Base-by-base conservation (phyloP, 2,797 vertebrate species). In the Ambastaia sidthimunki region DNA sequence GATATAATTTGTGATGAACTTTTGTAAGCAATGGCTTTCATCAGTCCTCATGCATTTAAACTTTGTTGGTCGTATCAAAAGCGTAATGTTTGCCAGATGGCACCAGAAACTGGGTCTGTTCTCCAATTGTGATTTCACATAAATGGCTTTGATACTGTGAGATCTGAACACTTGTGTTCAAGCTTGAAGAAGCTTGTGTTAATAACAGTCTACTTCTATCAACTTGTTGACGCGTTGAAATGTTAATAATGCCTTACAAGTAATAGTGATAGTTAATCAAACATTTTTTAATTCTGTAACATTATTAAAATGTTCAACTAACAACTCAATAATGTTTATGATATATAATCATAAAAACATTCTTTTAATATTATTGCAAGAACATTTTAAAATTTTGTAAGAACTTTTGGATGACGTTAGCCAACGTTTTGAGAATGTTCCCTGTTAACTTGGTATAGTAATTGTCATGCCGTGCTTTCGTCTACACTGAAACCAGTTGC, bases 31-130 rank as follows among this genome's bases (percentile, higher is more conserved):
- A 23, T 48, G 54, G 54, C 50, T 80, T 75, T 54, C 28, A 72
- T 77, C 47, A 70, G 54, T 41, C 48, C 59, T 15, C 34, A 25
- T 76, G 62, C 69, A 73, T 77, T 68, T 71, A 63, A 68, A 57
- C 74, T 76, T 73, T 72, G 74, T 31, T 78, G 69, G 80, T 59
- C n/a, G 41, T 68, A 57, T 80, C 65, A 67, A 76, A 69, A 47
- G 50, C 15, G n/a, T 47, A 48, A 50, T 55, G 54, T 77, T 69
- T 77, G 19, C 74, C 81, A 82, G 65, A 82, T 82, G 76, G 77
- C 55, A 79, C 63, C 66, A 59, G 47, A 78, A 74, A 47, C 48
- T 19, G 21, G 31, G 41, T 65, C 78, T 34, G 71, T 50, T 74
- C 44, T 74, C 44, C 67, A 78, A 70, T 31, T 71, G 76, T 67